A percentile compares a stretch with the other conserved stretches of the same genome.
These are phyloP conservation scores for Alces alces DNA, from an alignment of 2,113 vertebrate genomes.

Conservation along the genomic window DNA sequence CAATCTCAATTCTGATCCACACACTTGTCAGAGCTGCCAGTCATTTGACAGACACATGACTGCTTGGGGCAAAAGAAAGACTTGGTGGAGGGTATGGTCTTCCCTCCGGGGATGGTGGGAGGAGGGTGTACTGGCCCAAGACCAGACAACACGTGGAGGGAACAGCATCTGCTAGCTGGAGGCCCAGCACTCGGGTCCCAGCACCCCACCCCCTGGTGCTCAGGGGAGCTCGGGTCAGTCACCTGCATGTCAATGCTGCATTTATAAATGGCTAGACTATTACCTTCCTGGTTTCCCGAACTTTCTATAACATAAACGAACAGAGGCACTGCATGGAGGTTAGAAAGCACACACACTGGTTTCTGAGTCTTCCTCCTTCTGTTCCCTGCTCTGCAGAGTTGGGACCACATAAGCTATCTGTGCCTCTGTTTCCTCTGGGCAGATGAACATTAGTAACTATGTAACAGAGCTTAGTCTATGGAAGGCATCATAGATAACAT, in stretches of 20 bases:
- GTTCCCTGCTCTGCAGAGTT: neutral
- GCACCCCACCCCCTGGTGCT: fast-evolving
- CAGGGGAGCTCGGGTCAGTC: neutral
- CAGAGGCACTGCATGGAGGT: neutral
- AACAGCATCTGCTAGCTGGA: neutral
- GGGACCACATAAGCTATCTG: neutral
- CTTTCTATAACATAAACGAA: neutral
- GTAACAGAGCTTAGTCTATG: neutral
- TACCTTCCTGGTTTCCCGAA: neutral
- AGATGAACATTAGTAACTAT: fast-evolving
- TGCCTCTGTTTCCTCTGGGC: neutral
- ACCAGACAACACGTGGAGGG: fast-evolving
- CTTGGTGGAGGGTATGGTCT: neutral
- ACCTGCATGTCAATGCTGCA: neutral
- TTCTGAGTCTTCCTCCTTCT: neutral
- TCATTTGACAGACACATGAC: neutral
- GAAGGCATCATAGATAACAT: neutral
- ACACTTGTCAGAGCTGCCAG: neutral
- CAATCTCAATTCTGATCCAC: neutral
- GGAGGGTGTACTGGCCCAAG: neutral
- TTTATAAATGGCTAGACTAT: neutral
- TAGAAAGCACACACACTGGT: neutral
- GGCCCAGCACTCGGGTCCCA: neutral
- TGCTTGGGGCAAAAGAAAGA: neutral
- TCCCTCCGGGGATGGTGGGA: neutral